Percentiles rank a stretch among this genome's conserved stretches.
These are phyloP conservation scores for Bimastos eiseni DNA, from an alignment of 2,888 invertebrate genomes.

Conservation along the genomic window DNA sequence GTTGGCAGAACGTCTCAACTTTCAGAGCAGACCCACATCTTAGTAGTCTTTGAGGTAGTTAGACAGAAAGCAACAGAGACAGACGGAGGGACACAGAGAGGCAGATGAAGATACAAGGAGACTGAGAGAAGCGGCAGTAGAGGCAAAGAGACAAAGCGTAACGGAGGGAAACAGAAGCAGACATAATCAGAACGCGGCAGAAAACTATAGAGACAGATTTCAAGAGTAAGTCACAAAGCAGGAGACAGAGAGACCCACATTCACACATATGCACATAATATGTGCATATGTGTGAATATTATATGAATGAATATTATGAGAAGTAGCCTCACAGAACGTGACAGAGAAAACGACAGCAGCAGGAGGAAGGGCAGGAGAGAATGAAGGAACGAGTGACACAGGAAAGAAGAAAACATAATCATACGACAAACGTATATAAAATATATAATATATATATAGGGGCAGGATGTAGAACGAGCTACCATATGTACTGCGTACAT, in stretches of 20 bases:
- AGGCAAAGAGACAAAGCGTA: background rate
- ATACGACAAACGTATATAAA: too few species aligned
- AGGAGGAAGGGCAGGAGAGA: background rate
- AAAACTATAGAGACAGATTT: background rate
- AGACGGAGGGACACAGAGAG: background rate
- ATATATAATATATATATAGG: background rate
- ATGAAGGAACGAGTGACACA: background rate
- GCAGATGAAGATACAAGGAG: background rate
- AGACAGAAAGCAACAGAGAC: background rate
- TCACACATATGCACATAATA: too few species aligned
- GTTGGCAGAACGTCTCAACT: background rate
- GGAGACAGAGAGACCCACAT: background rate
- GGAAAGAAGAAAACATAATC: too few species aligned
- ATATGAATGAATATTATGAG: too few species aligned
- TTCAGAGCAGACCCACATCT: background rate
- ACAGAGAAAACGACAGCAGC: background rate
- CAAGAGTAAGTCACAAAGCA: background rate
- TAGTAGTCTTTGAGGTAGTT: background rate
- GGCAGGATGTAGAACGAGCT: background rate
- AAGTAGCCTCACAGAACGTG: background rate
- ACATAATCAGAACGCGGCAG: too few species aligned
- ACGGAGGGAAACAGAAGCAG: background rate
- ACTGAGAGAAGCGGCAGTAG: background rate
- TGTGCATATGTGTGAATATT: too few species aligned
- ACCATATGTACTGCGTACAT: background rate